Base-by-base conservation (phyloP, 2,113 vertebrate genomes). In the Euleptes europaea region DNA sequence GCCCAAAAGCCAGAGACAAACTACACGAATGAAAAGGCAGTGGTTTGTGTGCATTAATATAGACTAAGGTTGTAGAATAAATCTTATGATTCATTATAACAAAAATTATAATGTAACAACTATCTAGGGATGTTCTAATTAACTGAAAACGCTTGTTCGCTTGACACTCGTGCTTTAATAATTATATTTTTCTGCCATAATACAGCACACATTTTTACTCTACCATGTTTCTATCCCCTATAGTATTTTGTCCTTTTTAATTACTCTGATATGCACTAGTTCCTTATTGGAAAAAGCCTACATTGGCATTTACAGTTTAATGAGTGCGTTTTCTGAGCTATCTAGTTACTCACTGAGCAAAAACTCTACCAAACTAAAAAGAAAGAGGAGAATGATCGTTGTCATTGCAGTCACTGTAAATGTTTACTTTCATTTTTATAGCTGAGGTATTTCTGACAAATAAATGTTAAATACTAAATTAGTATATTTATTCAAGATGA, bases 151-250 rank as follows among this genome's bases (percentile, higher is more conserved):
- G 2, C 21, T 72, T 47, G 51, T 54, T 44, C 1, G 81, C 78
- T 84, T 90, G 80, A 31, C 6, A 86, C 38, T 54, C 31, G 38
- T 89, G 83, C 54, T 77, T 84, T 51, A 21, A 82, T 88, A 84
- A 82, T 51, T 5, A 1, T 7, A 49, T 4, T 23, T 14, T 72
- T 47, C 1, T n/a, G 28, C 10, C 11, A 0, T 8, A 73, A 67
- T 0, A 1, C 2, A 9, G 35, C 83, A 80, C 14, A 82, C 13
- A 78, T 2, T 67, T 35, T 44, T 76, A 83, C 12, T 9, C 57
- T 82, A 69, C 12, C 44, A 77, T 1, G 31, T 70, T n/a, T 1
- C 15, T 69, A 78, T 78, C 21, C 28, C 17, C 60, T 80, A 35
- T 21, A 86, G n/a, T 75, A 83, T 0, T 79, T 13, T 6, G 74